These are phyloP conservation scores for Aselliscus stoliczkanus DNA, from an alignment of 2,797 vertebrate species.

Conservation along the genomic window DNA sequence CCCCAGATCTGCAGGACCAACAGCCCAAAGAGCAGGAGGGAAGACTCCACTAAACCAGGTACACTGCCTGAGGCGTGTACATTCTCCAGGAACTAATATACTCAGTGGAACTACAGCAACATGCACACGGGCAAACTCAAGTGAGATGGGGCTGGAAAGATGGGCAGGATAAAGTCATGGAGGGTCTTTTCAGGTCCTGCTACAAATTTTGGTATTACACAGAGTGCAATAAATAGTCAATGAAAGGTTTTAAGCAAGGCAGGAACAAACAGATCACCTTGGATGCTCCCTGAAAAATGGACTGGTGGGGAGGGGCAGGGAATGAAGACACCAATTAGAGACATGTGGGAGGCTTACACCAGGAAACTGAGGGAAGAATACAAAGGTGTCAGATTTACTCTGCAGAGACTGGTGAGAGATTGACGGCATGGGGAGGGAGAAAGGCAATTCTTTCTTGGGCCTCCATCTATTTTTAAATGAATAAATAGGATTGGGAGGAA, in stretches of 20 bases:
- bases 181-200: neutral
- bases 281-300: neutral
- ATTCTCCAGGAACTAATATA: neutral
- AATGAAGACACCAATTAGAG: neutral
- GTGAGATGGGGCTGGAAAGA: neutral
- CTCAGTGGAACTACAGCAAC: neutral
- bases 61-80: neutral
- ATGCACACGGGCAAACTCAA: neutral
- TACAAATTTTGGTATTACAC: neutral
- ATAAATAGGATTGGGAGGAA: neutral
- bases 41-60: neutral
- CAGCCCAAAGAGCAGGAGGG: neutral
- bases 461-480: neutral
- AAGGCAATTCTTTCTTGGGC: neutral
- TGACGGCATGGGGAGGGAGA: neutral
- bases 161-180: neutral
- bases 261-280: neutral
- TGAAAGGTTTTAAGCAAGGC: neutral
- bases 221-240: neutral
- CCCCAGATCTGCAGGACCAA: neutral
- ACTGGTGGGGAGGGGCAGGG: neutral
- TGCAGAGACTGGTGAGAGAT: neutral
- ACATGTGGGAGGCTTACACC: neutral
- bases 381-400: neutral
- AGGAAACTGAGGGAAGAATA: neutral